A percentile compares a stretch with the other conserved stretches of the same genome.
Evolutionary conservation across 2,797 vertebrate genomes (phyloP).

Genomic region (Spinus olivaceus): DNA sequence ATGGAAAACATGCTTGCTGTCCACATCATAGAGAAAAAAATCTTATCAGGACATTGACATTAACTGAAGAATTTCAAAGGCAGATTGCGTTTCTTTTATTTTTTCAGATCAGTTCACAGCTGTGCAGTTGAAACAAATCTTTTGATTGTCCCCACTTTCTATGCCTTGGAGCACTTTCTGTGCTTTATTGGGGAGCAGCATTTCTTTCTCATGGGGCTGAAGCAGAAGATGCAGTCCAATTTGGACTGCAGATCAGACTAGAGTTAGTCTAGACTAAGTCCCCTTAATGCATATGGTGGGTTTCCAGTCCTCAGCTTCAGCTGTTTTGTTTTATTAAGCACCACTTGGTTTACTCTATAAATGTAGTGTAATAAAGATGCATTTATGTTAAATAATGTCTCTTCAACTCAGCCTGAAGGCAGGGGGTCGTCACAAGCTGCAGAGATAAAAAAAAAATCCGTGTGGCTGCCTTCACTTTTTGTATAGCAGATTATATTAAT

Average conservation of each 20-base stretch:
- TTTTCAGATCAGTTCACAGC: neutral
- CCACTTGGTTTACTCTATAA: neutral
- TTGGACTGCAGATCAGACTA: neutral
- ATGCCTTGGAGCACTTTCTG: neutral
- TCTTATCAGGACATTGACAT: neutral
- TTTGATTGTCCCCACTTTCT: neutral
- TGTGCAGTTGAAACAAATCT: neutral
- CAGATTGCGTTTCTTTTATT: rapidly evolving
- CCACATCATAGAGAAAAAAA: neutral
- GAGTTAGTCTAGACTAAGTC: neutral
- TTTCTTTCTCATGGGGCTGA: neutral
- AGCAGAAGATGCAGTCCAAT: neutral
- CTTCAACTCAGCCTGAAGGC: neutral
- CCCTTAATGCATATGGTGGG: no score
- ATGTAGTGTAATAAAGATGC: neutral
- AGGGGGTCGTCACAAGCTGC: neutral
- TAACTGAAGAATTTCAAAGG: neutral
- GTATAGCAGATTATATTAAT: neutral
- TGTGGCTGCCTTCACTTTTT: neutral
- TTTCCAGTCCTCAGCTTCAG: neutral
- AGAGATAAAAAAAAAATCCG: neutral
- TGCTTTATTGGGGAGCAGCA: neutral
- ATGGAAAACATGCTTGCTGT: neutral
- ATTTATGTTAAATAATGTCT: neutral
- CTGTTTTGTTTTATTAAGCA: neutral